Percentiles rank a stretch among this genome's conserved stretches.
These are phyloP conservation scores for Thripadectes ignobilis DNA, from an alignment of 2,797 vertebrate genomes.

Conservation along the genomic window DNA sequence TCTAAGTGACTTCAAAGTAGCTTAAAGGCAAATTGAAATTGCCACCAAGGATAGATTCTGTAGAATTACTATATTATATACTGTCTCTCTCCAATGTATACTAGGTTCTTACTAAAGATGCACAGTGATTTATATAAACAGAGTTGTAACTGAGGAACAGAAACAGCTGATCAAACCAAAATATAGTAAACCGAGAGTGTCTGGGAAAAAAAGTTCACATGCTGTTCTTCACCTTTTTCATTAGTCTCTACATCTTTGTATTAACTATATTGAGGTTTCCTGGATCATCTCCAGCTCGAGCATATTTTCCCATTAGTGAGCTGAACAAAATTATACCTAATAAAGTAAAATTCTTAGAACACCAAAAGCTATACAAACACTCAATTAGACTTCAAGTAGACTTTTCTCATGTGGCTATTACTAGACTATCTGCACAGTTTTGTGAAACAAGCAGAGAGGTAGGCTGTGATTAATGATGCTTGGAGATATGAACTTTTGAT, in stretches of 20 bases:
- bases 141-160: not conserved
- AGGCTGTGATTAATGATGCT: not conserved
- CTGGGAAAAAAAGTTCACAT: not conserved
- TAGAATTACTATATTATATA: not conserved
- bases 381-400: constrained; percentile 8
- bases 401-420: not conserved
- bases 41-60: not conserved
- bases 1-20: not conserved
- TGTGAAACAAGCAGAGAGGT: not conserved
- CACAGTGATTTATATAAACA: not conserved
- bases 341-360: not conserved
- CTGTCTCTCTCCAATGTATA: not conserved
- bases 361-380: not conserved
- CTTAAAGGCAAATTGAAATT: not conserved
- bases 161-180: not conserved
- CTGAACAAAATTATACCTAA: not conserved
- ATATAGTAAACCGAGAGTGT: not conserved
- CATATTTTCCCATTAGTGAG: not conserved
- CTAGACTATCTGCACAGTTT: not conserved
- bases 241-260: not conserved
- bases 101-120: not conserved
- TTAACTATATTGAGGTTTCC: not conserved
- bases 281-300: not conserved
- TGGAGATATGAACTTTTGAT: not conserved
- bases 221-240: not conserved